A percentile compares a stretch with the other conserved stretches of the same genome.
Evolutionary conservation across 2,888 invertebrate species (phyloP).

Genomic region (Mimumesa dahlbomi): DNA sequence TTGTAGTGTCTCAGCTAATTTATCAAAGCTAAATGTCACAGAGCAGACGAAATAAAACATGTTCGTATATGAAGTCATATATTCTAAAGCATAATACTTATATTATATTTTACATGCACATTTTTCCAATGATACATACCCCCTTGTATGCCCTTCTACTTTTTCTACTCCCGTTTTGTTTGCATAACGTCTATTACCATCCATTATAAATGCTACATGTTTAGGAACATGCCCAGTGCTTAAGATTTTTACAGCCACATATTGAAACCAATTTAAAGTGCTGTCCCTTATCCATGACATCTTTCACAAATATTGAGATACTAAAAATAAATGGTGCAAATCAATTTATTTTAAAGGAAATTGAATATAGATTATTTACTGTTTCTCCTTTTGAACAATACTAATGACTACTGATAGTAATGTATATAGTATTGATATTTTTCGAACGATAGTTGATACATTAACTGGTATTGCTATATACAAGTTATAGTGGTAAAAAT

Average conservation of each 20-base stretch:
- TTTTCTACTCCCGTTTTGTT: slow-evolving; percentile 88
- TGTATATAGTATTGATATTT: too few species aligned
- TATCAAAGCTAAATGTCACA: slow-evolving; percentile 72
- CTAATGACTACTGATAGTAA: too few species aligned
- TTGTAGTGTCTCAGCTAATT: slow-evolving; percentile 80
- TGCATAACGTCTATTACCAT: slow-evolving; percentile 97
- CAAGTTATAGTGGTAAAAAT: too few species aligned
- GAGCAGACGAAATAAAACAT: slow-evolving; percentile 4
- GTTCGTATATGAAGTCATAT: slow-evolving; percentile 11
- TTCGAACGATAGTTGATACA: too few species aligned
- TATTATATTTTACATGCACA: background rate
- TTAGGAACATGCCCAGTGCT: slow-evolving; percentile 92
- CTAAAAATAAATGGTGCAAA: background rate
- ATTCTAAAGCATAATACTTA: background rate
- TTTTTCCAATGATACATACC: slow-evolving; percentile 80
- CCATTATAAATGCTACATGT: slow-evolving; percentile 99
- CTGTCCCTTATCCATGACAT: slow-evolving; percentile 92
- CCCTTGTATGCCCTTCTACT: slow-evolving; percentile 90
- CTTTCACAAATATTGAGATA: slow-evolving; percentile 32
- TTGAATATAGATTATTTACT: background rate
- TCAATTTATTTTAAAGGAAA: background rate
- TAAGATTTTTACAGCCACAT: slow-evolving; percentile 87
- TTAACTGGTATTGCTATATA: too few species aligned
- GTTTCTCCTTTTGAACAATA: too few species aligned
- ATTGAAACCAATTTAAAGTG: slow-evolving; percentile 88